These are phyloP conservation scores for Tauraco hartlaubi DNA, from an alignment of 2,797 vertebrate species.

Conservation along the genomic window DNA sequence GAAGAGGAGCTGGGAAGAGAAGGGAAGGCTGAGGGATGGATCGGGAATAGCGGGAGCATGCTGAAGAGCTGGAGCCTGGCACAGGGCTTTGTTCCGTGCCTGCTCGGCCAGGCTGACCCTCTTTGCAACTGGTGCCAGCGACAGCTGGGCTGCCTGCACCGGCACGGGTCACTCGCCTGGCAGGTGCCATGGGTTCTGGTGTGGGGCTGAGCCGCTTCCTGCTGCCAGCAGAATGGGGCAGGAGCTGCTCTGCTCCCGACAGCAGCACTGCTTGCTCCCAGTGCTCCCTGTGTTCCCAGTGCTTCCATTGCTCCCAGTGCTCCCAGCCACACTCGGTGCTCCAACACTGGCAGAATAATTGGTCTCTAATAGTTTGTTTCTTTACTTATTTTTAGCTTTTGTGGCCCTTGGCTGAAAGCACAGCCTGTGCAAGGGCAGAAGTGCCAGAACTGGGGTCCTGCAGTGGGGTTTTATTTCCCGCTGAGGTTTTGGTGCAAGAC, in stretches of 20 bases:
- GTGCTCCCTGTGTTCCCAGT: background rate
- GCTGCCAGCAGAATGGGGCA: background rate
- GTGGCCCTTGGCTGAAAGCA: background rate
- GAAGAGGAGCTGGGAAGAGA: background rate
- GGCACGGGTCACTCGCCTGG: fast-evolving
- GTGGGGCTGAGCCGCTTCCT: background rate
- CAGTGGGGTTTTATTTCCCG: background rate
- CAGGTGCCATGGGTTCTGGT: background rate
- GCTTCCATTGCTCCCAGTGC: background rate
- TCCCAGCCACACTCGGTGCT: fast-evolving
- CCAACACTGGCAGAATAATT: background rate
- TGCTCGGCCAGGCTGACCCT: background rate
- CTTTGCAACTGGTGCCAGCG: fast-evolving
- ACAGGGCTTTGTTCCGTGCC: fast-evolving
- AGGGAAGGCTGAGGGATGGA: background rate
- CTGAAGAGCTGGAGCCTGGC: background rate
- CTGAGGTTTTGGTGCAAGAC: fast-evolving
- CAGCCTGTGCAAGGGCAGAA: background rate
- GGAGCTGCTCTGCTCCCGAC: background rate
- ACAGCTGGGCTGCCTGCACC: fast-evolving
- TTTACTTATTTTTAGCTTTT: background rate
- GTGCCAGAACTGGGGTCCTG: fast-evolving
- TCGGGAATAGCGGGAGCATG: background rate
- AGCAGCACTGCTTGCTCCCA: fast-evolving
- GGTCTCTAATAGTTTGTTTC: background rate